Conservation (phyloP, 2,797 vertebrate genomes). For the Microchirus variegatus region DNA sequence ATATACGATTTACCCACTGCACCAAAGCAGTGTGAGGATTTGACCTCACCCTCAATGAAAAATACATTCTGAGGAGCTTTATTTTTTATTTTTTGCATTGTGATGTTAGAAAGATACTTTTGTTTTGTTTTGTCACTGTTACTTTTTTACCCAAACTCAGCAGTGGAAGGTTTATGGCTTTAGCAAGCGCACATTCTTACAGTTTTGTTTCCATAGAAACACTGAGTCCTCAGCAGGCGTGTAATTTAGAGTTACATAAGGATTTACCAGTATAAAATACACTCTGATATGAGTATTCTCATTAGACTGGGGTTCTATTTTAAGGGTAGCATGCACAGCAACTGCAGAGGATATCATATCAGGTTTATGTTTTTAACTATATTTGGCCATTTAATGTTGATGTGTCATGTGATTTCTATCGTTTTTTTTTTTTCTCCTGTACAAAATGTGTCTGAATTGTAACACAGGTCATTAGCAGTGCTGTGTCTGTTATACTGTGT, state of each 20-base stretch:
- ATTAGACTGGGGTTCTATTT: conserved; percentile 66
- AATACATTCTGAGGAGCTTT: background rate
- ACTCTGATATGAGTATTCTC: conserved; percentile 63
- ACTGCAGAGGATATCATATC: conserved; percentile 23
- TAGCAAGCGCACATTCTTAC: conserved; percentile 75
- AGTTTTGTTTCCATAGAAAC: conserved; percentile 87
- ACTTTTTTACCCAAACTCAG: conserved; percentile 72
- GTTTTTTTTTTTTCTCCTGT: conserved; percentile 9
- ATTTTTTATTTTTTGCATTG: background rate
- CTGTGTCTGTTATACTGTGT: conserved; percentile 34
- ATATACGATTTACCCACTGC: conserved; percentile 37
- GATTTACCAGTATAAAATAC: conserved; percentile 67
- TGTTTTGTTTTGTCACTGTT: conserved; percentile 55
- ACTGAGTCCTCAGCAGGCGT: conserved; percentile 74
- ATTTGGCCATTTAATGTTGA: conserved; percentile 17
- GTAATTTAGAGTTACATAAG: conserved; percentile 80
- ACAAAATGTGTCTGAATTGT: conserved; percentile 12
- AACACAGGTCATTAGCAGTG: conserved; percentile 25
- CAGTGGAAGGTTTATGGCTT: conserved; percentile 60
- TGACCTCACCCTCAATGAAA: background rate
- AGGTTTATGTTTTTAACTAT: conserved; percentile 29
- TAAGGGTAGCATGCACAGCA: conserved; percentile 49
- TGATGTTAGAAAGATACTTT: conserved; percentile 19
- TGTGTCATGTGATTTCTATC: conserved; percentile 1
- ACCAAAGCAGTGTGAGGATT: conserved; percentile 7